Percentiles rank a stretch among this genome's conserved stretches.
phyloP scores from a whole-genome alignment of 2,797 vertebrate species.

The Florisuga fusca region DNA sequence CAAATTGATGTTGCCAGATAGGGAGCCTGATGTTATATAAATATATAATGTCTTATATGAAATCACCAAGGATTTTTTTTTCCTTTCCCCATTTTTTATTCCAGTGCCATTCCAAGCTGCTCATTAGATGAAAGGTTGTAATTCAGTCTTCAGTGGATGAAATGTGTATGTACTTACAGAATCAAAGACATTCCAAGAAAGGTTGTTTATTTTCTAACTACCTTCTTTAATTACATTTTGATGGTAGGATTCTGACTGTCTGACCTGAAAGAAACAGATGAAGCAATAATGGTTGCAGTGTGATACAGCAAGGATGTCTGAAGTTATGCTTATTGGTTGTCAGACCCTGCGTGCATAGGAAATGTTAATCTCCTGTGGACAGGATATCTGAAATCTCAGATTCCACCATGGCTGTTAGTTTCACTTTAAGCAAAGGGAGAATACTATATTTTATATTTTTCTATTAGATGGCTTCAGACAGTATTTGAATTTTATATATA shows the following conservation, averaged over 20 bases:
- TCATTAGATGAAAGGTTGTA: conserved; percentile 74
- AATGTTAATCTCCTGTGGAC: neutral
- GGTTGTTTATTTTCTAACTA: conserved; percentile 76
- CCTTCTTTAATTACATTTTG: conserved; percentile 76
- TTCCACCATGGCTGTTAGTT: neutral
- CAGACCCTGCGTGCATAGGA: neutral
- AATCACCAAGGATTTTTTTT: conserved; percentile 66
- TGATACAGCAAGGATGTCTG: conserved; percentile 38
- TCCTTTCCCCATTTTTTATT: conserved; percentile 47
- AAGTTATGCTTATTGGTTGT: neutral
- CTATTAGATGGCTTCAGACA: neutral
- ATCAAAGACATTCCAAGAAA: conserved; percentile 78
- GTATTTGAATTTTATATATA: neutral
- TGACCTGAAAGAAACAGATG: conserved; percentile 66
- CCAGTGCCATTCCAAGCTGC: conserved; percentile 64
- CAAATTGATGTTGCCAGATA: conserved; percentile 50
- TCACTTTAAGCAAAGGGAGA: neutral
- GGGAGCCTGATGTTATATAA: conserved; percentile 2
- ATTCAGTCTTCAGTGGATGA: conserved; percentile 74
- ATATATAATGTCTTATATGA: conserved; percentile 54
- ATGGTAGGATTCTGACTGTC: conserved; percentile 70
- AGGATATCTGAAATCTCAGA: neutral
- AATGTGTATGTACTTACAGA: conserved; percentile 69
- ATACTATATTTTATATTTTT: neutral
- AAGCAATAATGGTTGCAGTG: conserved; percentile 46